Conservation (phyloP, 2,888 invertebrate genomes). For the Cantharis nigra region DNA sequence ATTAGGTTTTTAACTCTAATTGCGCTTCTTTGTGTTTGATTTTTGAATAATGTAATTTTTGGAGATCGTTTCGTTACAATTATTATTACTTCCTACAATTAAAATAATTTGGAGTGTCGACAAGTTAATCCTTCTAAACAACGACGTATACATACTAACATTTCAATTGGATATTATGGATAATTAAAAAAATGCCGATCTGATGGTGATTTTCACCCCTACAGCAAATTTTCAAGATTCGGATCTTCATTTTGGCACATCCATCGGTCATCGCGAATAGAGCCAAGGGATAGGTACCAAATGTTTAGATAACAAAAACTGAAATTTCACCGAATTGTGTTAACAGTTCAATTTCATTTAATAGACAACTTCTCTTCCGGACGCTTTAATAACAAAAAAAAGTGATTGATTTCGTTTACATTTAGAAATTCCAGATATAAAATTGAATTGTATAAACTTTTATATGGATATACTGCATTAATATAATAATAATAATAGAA, state of each 20-base stretch:
- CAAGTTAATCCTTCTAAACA: not conserved
- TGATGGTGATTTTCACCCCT: not conserved
- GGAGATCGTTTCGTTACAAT: slow-evolving; percentile 20
- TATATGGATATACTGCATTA: not conserved
- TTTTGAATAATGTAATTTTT: slow-evolving; percentile 20
- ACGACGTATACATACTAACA: not conserved
- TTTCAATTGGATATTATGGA: not conserved
- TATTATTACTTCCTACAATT: not conserved
- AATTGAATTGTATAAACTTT: not conserved
- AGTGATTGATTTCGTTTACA: not conserved
- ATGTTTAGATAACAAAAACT: not conserved
- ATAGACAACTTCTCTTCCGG: not conserved
- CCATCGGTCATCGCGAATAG: not conserved
- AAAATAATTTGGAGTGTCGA: not conserved
- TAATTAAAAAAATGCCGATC: not conserved
- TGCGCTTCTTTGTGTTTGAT: slow-evolving; percentile 29
- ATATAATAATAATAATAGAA: not conserved
- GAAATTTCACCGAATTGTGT: not conserved
- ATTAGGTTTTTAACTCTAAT: slow-evolving; percentile 35
- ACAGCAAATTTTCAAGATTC: not conserved
- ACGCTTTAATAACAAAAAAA: not conserved
- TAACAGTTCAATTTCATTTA: not conserved
- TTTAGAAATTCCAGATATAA: not conserved
- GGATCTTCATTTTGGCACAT: not conserved
- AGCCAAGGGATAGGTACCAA: not conserved